Percentiles rank a stretch among this genome's conserved stretches.
These are phyloP conservation scores for Hermaeophaga mercurialis DNA, from an alignment of 2,888 invertebrate species.

Conservation along the genomic window DNA sequence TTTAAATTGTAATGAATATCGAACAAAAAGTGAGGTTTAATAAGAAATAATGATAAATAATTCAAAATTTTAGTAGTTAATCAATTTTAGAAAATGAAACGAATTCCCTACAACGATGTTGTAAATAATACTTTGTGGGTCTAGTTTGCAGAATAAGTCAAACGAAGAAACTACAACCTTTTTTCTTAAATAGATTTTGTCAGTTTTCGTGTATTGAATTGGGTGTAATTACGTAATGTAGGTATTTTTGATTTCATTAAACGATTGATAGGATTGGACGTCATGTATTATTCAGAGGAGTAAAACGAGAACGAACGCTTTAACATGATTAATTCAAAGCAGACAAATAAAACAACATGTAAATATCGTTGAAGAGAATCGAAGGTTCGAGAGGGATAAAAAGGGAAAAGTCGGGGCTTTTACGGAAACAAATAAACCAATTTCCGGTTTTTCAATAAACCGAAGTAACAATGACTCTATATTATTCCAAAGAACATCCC, in stretches of 20 bases:
- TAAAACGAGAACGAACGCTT: conserved; percentile 4
- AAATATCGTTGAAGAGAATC: conserved; percentile 19
- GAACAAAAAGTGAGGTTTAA: no score
- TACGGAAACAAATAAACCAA: conserved; percentile 39
- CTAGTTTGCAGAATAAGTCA: no score
- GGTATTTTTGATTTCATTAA: conserved; percentile 1
- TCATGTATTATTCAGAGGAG: conserved; percentile 17
- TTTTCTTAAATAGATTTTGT: no score
- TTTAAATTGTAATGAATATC: no score
- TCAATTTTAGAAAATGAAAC: no score
- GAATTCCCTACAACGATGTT: no score
- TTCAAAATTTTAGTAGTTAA: no score
- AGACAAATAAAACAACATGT: conserved; percentile 24
- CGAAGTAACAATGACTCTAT: conserved; percentile 51
- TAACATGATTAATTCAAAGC: conserved; percentile 24
- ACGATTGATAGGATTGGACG: background rate
- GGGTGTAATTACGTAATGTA: no score
- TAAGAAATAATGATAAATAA: no score
- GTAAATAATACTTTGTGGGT: no score
- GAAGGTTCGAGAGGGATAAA: conserved; percentile 8
- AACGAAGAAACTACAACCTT: no score
- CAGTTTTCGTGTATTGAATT: no score
- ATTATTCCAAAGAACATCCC: conserved; percentile 47
- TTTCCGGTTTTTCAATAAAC: conserved; percentile 43
- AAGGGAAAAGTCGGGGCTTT: conserved; percentile 25